Percentiles rank a stretch among this genome's conserved stretches.
Evolutionary conservation across 1,140 invertebrate species (phyloP).

Genomic region (Apolygus lucorum): DNA sequence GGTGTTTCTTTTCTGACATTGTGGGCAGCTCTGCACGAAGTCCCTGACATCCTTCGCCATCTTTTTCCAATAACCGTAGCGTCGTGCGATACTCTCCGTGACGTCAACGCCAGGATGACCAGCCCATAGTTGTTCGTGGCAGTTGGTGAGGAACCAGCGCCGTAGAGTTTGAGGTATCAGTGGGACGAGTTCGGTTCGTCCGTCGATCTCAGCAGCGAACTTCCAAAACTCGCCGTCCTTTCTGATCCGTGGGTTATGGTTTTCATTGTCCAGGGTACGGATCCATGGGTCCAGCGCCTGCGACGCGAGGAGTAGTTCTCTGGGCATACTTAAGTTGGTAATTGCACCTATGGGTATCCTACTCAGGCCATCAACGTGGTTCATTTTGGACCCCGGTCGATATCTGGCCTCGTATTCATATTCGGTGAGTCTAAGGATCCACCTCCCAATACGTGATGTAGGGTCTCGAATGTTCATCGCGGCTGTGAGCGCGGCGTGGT

Average conservation of each 20-base stretch:
- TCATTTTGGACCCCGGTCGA: too few species aligned
- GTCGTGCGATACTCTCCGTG: neutral
- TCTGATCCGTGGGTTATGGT: neutral
- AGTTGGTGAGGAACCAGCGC: too few species aligned
- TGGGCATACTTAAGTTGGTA: neutral
- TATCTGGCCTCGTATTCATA: too few species aligned
- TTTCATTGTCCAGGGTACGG: neutral
- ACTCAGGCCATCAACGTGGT: too few species aligned
- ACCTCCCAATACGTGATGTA: too few species aligned
- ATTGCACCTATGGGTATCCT: too few species aligned
- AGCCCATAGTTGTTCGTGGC: too few species aligned
- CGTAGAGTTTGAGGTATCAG: neutral
- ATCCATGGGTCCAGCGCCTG: too few species aligned
- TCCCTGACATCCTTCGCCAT: neutral
- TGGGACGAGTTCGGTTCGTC: neutral
- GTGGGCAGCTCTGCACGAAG: neutral
- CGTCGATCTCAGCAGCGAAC: neutral
- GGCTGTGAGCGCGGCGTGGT: slow-evolving; percentile 45
- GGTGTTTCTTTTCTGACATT: neutral
- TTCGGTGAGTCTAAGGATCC: too few species aligned
- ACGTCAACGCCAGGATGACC: too few species aligned
- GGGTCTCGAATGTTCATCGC: slow-evolving; percentile 43
- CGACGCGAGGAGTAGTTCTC: neutral
- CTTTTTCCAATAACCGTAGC: neutral
- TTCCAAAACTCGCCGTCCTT: neutral